These are phyloP conservation scores for Sciurus niger DNA, from an alignment of 2,113 vertebrate species.

Conservation along the genomic window DNA sequence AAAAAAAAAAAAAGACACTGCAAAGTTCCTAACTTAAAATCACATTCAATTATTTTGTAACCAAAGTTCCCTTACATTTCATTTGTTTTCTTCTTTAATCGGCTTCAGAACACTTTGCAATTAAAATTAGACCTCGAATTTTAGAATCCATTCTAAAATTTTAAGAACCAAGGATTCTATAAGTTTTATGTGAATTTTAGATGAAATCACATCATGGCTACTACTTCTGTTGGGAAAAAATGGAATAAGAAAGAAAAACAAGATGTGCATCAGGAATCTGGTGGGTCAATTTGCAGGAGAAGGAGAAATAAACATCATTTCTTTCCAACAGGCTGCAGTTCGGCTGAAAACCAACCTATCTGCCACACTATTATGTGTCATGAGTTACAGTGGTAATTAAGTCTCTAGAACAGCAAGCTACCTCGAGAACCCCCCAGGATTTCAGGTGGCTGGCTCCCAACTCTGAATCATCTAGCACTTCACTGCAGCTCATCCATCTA, in stretches of 20 bases:
- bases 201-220: not conserved
- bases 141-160: not conserved
- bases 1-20: not conserved
- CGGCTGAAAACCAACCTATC: conserved; percentile 57
- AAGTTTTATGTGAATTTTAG: not conserved
- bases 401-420: conserved; percentile 71
- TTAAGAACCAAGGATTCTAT: not conserved
- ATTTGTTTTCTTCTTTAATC: not conserved
- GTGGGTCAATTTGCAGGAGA: conserved; percentile 36
- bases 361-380: conserved; percentile 50
- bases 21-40: conserved; percentile 65
- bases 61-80: not conserved
- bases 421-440: conserved; percentile 58
- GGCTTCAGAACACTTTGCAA: not conserved
- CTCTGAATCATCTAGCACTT: conserved; percentile 32
- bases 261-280: not conserved
- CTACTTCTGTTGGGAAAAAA: conserved; percentile 17
- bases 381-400: conserved; percentile 75
- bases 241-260: conserved; percentile 4
- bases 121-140: not conserved
- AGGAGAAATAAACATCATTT: conserved; percentile 49
- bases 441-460: conserved; percentile 67
- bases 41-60: not conserved
- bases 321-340: conserved; percentile 58
- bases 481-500: conserved; percentile 6